Conservation (phyloP, 2,797 vertebrate species). For the Podarcis siculus region DNA sequence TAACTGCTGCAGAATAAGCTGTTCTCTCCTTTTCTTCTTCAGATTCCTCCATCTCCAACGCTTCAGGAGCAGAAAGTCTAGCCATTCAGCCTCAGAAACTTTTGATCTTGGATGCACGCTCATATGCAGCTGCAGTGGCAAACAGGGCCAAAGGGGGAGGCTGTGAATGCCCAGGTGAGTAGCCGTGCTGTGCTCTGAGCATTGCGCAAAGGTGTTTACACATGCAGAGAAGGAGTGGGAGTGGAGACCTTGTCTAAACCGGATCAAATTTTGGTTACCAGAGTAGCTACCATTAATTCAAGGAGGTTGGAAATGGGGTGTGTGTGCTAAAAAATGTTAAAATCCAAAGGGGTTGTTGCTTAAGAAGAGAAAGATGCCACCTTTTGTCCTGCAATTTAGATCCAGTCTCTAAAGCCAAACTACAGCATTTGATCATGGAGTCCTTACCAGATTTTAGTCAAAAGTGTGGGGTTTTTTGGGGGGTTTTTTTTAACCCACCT, state of each 20-base stretch:
- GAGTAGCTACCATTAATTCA: neutral
- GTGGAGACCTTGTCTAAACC: neutral
- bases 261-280: neutral
- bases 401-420: neutral
- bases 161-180: constrained; percentile 95
- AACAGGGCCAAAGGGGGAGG: constrained; percentile 98
- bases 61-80: constrained; percentile 89
- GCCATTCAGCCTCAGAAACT: constrained; percentile 91
- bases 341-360: neutral
- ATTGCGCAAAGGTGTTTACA: neutral
- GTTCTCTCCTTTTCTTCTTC: constrained; percentile 1
- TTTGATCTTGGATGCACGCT: constrained; percentile 93
- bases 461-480: neutral
- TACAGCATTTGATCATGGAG: neutral
- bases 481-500: neutral
- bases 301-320: neutral
- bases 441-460: neutral
- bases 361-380: neutral
- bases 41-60: constrained; percentile 93
- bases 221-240: neutral
- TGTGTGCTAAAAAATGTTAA: neutral
- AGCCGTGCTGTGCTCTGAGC: neutral
- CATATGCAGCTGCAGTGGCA: constrained; percentile 95
- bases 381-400: neutral
- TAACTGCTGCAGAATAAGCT: neutral